A percentile compares a stretch with the other conserved stretches of the same genome.
Conservation (phyloP, 2,113 vertebrate genomes). For the Gymnogyps californianus region DNA sequence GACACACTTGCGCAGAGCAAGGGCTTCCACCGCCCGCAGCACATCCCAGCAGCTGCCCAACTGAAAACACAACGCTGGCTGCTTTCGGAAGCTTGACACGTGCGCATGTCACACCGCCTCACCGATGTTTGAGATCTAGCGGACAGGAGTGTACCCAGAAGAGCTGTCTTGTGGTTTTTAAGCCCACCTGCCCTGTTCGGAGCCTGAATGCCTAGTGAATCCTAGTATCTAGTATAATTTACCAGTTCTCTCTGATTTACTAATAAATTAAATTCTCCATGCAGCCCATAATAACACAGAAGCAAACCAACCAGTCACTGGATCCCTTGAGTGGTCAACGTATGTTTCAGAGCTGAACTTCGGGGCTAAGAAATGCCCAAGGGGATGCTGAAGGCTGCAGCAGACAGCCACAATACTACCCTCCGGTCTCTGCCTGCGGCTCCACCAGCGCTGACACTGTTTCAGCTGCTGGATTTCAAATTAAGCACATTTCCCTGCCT, state of each 20-base stretch:
- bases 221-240: neutral
- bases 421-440: neutral
- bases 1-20: neutral
- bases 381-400: neutral
- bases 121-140: neutral
- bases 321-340: neutral
- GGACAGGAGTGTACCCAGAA: neutral
- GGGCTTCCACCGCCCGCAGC: fast-evolving
- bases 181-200: neutral
- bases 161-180: neutral
- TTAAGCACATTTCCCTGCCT: neutral
- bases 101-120: neutral
- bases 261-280: neutral
- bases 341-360: neutral
- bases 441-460: fast-evolving
- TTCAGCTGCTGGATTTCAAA: neutral
- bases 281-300: neutral
- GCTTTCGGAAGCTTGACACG: neutral
- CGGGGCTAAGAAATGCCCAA: neutral
- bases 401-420: neutral
- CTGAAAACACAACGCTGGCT: neutral
- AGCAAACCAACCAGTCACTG: neutral
- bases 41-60: neutral
- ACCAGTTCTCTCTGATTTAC: neutral
- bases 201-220: neutral